Base-by-base conservation (phyloP, 2,888 invertebrate genomes). In the Drosophila paucipuncta region DNA sequence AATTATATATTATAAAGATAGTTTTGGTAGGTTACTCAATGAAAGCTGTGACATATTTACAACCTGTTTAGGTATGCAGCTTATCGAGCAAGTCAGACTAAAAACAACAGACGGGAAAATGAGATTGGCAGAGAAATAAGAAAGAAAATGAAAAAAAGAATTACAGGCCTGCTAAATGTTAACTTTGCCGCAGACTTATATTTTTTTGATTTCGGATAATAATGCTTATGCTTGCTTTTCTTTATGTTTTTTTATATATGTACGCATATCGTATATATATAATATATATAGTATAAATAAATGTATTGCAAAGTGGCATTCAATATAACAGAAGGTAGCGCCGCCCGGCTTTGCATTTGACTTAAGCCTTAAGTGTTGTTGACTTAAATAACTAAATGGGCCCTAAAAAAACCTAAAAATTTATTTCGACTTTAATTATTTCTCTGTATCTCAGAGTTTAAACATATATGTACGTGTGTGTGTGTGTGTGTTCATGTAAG, bases 271-370 rank as follows among this genome's bases (percentile, higher is more conserved):
- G 60, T 68, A 53, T 62, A 49, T 62, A 49, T 68, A 58, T 73
- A 66, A 66, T 68, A 57, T 66, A 41, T 79, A 73, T 62, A 39
- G 43, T 84, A 84, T 88, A 88, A 88, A 85, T 85, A 82, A 85
- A 73, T 85, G 82, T 85, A 88, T 86, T 85, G 86, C 85, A 85
- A 85, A 88, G 84, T 77, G 85, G 88, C 76, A 80, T 72, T 69
- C 65, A 71, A 80, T 55, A 76, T 72, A 78, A 84, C 78, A 75
- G 73, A 84, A 76, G 69, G 75, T 74, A 78, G 80, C 74, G 83
- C 83, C 83, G 73, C 71, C 73, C 75, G 83, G 84, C 89, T 83
- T 82, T 88, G 85, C 85, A 68, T 68, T 68, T 79, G 85, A 88
- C 89, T 85, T 88, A 88, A 86, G 84, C 80, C 86, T 88, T 88